Conservation (phyloP, 2,797 vertebrate genomes). For the Thalassophryne amazonica region DNA sequence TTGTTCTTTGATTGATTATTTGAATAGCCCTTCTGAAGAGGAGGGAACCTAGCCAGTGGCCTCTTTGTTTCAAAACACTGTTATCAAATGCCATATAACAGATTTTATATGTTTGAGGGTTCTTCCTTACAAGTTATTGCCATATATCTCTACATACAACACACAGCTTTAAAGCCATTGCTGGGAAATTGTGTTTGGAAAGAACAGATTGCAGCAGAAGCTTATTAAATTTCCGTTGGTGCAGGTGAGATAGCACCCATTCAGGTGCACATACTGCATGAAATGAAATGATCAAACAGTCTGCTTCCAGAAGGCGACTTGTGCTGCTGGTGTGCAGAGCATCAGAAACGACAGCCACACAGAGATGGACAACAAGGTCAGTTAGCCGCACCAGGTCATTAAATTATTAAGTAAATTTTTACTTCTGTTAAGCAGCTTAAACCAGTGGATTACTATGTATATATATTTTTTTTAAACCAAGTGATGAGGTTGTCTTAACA, state of each 20-base stretch:
- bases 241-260: not conserved
- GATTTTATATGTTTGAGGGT: too few relatives aligned
- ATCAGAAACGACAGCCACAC: not conserved
- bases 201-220: conserved; percentile 28
- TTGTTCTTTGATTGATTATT: too few relatives aligned
- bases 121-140: conserved; percentile 1
- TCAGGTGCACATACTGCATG: not conserved
- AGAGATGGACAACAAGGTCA: conserved; percentile 54
- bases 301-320: conserved; percentile 6
- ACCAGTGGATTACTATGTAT: too few relatives aligned
- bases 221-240: conserved; percentile 74
- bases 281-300: conserved; percentile 21
- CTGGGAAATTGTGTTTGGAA: conserved; percentile 72
- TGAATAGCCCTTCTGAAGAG: too few relatives aligned
- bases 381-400: not conserved
- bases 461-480: not conserved
- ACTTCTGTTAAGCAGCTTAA: too few relatives aligned
- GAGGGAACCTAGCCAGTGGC: too few relatives aligned
- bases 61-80: too few relatives aligned
- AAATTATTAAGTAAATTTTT: not conserved
- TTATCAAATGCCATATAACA: not conserved
- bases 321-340: not conserved
- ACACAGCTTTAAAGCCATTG: conserved; percentile 45
- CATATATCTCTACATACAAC: conserved; percentile 10
- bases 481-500: too few relatives aligned